Evolutionary conservation across 53 echinoderm and acorn worm genomes (phyloP).

Genomic region (Luidia sarsii): DNA sequence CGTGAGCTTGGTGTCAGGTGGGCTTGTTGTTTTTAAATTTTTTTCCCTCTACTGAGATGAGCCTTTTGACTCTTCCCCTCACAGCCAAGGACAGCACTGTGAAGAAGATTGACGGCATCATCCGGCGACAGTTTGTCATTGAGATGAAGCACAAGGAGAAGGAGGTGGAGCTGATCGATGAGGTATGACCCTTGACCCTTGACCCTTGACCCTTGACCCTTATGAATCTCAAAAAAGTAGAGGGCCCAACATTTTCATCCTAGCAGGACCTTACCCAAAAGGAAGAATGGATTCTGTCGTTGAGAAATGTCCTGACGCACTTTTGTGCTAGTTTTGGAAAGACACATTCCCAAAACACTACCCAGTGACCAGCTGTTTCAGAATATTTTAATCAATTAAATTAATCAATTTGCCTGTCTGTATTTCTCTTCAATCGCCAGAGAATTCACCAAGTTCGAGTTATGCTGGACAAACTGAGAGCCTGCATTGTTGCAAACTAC

Average conservation of each 20-base stretch:
- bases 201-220: neutral
- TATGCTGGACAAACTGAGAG: constrained; percentile 91
- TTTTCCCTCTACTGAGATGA: too few relatives aligned
- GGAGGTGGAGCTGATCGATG: constrained; percentile 91
- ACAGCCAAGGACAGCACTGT: constrained; percentile 87
- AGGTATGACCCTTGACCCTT: constrained; percentile 57
- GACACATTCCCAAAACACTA: too few relatives aligned
- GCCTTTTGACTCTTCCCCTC: neutral
- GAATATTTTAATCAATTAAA: too few relatives aligned
- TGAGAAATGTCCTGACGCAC: too few relatives aligned
- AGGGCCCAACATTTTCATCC: too few relatives aligned
- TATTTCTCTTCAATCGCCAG: constrained; percentile 53
- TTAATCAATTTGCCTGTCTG: neutral
- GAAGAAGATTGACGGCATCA: constrained; percentile 83
- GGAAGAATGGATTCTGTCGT: too few relatives aligned
- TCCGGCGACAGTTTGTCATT: constrained; percentile 84
- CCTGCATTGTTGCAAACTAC: constrained; percentile 92
- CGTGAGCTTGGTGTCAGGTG: too few relatives aligned
- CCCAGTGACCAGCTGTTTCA: too few relatives aligned
- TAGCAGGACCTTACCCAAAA: too few relatives aligned
- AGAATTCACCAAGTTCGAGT: constrained; percentile 84
- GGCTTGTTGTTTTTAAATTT: too few relatives aligned
- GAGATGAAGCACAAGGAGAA: constrained; percentile 92
- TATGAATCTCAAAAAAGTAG: neutral
- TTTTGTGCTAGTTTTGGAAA: too few relatives aligned